Evolutionary conservation across 1,140 invertebrate genomes (phyloP).

Genomic region (Leptoteleia sp.): DNA sequence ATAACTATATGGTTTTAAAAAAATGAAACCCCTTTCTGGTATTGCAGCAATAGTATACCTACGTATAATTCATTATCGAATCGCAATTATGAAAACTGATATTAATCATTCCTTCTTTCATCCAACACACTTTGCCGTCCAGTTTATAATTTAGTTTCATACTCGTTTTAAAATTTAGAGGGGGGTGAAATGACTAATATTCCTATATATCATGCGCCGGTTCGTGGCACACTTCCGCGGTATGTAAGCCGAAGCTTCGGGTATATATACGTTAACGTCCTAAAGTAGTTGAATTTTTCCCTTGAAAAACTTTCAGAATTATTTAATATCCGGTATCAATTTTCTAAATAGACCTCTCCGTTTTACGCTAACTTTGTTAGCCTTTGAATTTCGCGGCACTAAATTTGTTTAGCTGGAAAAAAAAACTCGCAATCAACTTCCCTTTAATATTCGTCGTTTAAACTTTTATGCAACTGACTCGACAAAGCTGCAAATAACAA

Average conservation of each 20-base stretch:
- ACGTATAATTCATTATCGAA: too few relatives aligned
- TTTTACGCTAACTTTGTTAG: constrained; percentile 13
- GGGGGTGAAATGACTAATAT: constrained; percentile 16
- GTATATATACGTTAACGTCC: constrained; percentile 23
- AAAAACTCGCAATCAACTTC: too few relatives aligned
- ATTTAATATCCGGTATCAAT: constrained; percentile 36
- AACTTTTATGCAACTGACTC: neutral
- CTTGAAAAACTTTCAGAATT: constrained; percentile 35
- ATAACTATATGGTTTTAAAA: too few relatives aligned
- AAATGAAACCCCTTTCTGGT: too few relatives aligned
- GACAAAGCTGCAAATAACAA: too few relatives aligned
- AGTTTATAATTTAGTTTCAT: constrained; percentile 29
- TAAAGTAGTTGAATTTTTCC: constrained; percentile 38
- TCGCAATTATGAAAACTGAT: too few relatives aligned
- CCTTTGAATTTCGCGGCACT: neutral
- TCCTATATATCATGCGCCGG: constrained; percentile 19
- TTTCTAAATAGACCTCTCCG: constrained; percentile 30
- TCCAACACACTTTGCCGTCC: constrained; percentile 2
- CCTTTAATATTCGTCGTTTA: too few relatives aligned
- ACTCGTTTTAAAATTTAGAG: constrained; percentile 11
- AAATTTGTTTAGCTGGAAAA: neutral
- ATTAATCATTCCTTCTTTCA: constrained; percentile 2
- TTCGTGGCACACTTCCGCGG: constrained; percentile 11
- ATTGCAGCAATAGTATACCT: too few relatives aligned
- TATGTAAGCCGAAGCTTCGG: constrained; percentile 6